Base-by-base conservation (phyloP, 2,113 vertebrate genomes). In the Xerus inauris region DNA sequence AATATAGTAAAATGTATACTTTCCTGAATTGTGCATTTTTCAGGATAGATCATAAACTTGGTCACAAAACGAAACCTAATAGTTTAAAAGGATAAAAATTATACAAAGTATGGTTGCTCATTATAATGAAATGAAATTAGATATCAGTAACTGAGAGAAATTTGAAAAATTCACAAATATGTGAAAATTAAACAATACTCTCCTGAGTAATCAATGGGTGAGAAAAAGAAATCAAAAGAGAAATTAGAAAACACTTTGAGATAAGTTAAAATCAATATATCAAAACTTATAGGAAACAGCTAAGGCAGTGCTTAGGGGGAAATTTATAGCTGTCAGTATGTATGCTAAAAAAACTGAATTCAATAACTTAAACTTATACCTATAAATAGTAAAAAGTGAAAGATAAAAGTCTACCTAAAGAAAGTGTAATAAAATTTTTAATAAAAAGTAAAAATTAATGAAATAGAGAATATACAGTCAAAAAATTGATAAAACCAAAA, bases 171-270 rank as follows among this genome's bases (percentile, higher is more conserved):
- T 75, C 28, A 73, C 17, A 87, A 75, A 81, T 75, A 82, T 26
- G 16, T 81, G 19, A 24, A 54, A 87, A 91, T 86, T 73, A 82
- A 81, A n/a, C 30, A 87, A 87, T 13, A 57, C 1, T 75, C 14
- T 82, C 73, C 22, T 82, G 42, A 94, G 57, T 76, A 89, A 76
- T 47, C 24, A 30, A 28, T 76, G 40, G 24, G 35, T 67, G 28
- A 91, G 32, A 84, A 26, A 26, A 92, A 79, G 4, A 84, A 69
- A 77, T 30, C 45, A 95, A 95, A 87, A 67, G 0, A 40, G 8
- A 75, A 91, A 67, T 81, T 47, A 57, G 8, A 95, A 92, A 82
- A 81, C n/a, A 92, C 45, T 87, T 65, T 45, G 24, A 92, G 35
- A 87, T 67, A 3, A 95, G 75, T 57, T 35, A 87, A 92, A 75